A percentile compares a stretch with the other conserved stretches of the same genome.
Conservation (phyloP, 2,113 vertebrate genomes). For the Neogale vison region DNA sequence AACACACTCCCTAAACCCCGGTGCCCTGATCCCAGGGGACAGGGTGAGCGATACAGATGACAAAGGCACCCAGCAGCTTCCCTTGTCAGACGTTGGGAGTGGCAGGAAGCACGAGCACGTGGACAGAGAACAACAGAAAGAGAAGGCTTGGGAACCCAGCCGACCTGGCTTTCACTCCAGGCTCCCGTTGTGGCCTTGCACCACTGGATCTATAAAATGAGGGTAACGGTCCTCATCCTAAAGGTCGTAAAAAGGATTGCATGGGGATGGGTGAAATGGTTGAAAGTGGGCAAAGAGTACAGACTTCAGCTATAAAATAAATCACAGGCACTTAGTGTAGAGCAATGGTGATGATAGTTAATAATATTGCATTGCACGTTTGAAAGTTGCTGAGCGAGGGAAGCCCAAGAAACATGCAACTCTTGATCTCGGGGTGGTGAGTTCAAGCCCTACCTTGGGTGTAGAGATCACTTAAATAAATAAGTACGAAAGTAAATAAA, state of each 20-base stretch:
- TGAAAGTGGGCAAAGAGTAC: not conserved
- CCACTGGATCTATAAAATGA: not conserved
- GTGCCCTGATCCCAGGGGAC: not conserved
- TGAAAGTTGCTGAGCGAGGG: not conserved
- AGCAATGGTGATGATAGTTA: not conserved
- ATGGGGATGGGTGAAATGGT: not conserved
- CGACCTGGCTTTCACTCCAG: not conserved
- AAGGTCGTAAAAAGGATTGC: too few species aligned
- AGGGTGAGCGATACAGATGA: not conserved
- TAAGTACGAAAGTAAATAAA: too few species aligned
- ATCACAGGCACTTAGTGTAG: not conserved
- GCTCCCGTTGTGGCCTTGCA: not conserved
- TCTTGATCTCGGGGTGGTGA: not conserved
- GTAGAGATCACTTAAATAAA: not conserved
- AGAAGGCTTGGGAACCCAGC: not conserved
- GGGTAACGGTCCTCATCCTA: fast-evolving
- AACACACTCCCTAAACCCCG: not conserved
- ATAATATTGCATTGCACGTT: not conserved
- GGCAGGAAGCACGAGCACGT: fast-evolving
- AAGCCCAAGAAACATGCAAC: not conserved
- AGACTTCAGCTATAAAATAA: not conserved
- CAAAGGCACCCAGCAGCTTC: not conserved
- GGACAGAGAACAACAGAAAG: not conserved
- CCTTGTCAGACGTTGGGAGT: not conserved
- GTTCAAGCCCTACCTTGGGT: not conserved